Evolutionary conservation across 53 echinoderm and acorn worm genomes (phyloP), one percentile per base, ranked within the genome.

Genomic region (Crossaster papposus): DNA sequence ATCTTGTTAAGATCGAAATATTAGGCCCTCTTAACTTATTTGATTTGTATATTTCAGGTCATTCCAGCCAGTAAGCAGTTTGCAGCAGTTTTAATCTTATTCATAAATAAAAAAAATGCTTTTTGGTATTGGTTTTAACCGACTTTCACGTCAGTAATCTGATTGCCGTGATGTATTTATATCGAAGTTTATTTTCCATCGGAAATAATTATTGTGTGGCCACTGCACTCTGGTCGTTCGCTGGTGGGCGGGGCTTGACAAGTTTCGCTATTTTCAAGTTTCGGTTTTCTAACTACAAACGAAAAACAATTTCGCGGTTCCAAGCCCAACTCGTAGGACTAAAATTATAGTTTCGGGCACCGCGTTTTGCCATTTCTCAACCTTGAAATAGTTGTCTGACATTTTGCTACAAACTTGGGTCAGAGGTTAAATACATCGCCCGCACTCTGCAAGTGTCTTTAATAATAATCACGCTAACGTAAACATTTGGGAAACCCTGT

Each of bases 301-400:
- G 31, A 64, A 13, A 4, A 65, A 70, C 33, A 44, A 70, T 37
- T 64, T 64, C 36, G 68, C 29, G 15, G 29, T 50, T 28, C n/a
- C 32, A 32, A 29, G 24, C 54, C 22, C 30, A 30, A 81, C 44
- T 44, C 44, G 9, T 44, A 14, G n/a, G n/a, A n/a, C n/a, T n/a
- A n/a, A 81, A 10, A 28, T 30, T 24, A 24, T 28, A 65, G 83
- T 38, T 24, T n/a, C 44, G 28, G n/a, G 68, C 65, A 36, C 83
- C 23, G 38, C 83, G 36, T 20, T 37, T 83, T 36, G 51, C 51
- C 84, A 84, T 84, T 84, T 71, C 30, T 84, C 84, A 84, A 84
- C 84, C 84, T 30, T 50, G 30, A 84, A 84, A 84, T 84, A 71
- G 44, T 84, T 84, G 7, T 30, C 30, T 84, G 84, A 71, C 84